A percentile compares a stretch with the other conserved stretches of the same genome.
These are phyloP conservation scores for Galerucella nymphaeae DNA, from an alignment of 2,888 invertebrate species.

Conservation along the genomic window DNA sequence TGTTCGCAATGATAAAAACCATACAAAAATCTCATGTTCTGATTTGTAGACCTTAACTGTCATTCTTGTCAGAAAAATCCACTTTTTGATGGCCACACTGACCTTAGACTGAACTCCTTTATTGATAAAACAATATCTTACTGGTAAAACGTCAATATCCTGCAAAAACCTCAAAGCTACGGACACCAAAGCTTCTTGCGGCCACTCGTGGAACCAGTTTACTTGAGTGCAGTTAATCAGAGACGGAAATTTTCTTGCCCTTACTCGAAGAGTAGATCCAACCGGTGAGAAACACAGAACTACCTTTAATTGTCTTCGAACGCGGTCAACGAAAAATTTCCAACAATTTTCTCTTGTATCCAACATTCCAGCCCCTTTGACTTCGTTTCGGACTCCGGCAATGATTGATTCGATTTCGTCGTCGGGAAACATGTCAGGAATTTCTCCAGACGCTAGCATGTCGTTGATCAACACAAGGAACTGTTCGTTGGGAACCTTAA, in stretches of 20 bases:
- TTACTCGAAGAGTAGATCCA: conserved; percentile 89
- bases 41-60: too few species aligned
- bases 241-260: conserved; percentile 95
- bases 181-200: conserved; percentile 94
- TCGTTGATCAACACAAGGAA: conserved; percentile 96
- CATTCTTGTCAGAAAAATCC: too few species aligned
- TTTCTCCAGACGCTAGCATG: conserved; percentile 94
- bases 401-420: conserved; percentile 97
- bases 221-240: conserved; percentile 95
- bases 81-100: too few species aligned
- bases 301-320: conserved; percentile 87
- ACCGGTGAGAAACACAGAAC: conserved; percentile 98
- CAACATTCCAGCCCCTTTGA: conserved; percentile 87
- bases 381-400: conserved; percentile 83
- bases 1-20: too few species aligned
- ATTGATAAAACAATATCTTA: conserved; percentile 61
- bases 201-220: conserved; percentile 99
- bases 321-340: conserved; percentile 97
- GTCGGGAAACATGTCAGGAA: conserved; percentile 94
- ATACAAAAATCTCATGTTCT: too few species aligned
- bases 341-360: conserved; percentile 97
- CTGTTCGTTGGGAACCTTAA: conserved; percentile 86
- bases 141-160: conserved; percentile 82
- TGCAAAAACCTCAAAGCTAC: conserved; percentile 90
- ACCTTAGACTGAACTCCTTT: too few species aligned